phyloP scores from a whole-genome alignment of 2,888 invertebrate species.

The Rhogogaster chlorosoma region DNA sequence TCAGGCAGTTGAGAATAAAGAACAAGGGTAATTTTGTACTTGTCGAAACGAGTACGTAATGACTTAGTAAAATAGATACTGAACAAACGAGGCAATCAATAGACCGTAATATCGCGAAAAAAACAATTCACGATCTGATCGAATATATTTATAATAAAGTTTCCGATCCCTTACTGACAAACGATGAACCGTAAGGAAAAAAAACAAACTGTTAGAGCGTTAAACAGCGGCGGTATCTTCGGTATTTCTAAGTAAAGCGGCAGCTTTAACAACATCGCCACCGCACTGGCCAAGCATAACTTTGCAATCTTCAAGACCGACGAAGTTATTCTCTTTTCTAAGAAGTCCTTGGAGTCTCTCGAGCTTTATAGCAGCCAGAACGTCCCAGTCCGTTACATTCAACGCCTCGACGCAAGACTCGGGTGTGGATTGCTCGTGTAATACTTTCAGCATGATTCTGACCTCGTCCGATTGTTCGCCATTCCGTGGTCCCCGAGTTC shows the following conservation, averaged over 20 bases:
- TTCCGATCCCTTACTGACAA: background rate
- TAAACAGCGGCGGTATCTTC: constrained; percentile 75
- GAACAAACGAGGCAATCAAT: constrained; percentile 33
- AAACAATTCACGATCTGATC: background rate
- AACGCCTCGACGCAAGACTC: constrained; percentile 90
- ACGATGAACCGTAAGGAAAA: background rate
- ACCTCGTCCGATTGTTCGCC: constrained; percentile 92
- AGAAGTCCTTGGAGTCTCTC: constrained; percentile 82
- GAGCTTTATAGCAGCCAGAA: constrained; percentile 92
- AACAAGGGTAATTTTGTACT: background rate
- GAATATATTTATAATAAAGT: background rate
- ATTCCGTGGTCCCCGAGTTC: constrained; percentile 89
- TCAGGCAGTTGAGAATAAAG: background rate
- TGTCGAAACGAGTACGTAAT: constrained; percentile 10
- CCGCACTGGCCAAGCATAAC: constrained; percentile 73
- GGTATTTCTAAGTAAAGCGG: constrained; percentile 71
- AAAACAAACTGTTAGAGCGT: background rate
- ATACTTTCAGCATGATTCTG: constrained; percentile 93
- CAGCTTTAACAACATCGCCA: constrained; percentile 75
- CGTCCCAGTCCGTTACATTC: constrained; percentile 93
- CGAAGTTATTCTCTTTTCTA: constrained; percentile 74
- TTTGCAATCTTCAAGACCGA: constrained; percentile 74
- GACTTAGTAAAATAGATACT: constrained; percentile 24
- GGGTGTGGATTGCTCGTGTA: constrained; percentile 80
- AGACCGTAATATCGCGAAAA: background rate